Evolutionary conservation across 2,888 invertebrate genomes (phyloP).

Genomic region (Eupithecia exiguata): DNA sequence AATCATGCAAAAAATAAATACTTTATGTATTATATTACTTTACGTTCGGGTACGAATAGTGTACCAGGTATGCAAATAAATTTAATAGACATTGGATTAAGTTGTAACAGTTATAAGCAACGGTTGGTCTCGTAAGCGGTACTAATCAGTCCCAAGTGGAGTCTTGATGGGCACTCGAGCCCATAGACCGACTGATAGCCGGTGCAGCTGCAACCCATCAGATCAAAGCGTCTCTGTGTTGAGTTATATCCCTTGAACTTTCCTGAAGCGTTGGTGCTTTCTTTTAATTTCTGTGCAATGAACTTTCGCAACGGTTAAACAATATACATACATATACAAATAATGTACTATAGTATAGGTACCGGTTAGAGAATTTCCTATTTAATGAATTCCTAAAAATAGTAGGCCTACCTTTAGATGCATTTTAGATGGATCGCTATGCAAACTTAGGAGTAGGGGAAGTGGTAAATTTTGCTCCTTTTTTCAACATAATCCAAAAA

Average conservation of each 20-base stretch:
- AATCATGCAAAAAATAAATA: background rate
- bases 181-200: conserved; percentile 40
- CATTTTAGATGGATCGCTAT: too few relatives aligned
- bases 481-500: too few relatives aligned
- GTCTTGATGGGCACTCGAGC: conserved; percentile 59
- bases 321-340: too few relatives aligned
- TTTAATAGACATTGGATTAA: conserved; percentile 26
- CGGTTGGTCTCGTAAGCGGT: conserved; percentile 49
- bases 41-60: background rate
- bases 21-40: background rate
- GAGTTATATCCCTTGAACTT: conserved; percentile 18
- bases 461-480: too few relatives aligned
- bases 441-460: too few relatives aligned
- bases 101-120: conserved; percentile 24
- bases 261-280: conserved; percentile 17
- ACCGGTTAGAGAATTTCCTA: too few relatives aligned
- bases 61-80: conserved; percentile 26
- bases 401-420: too few relatives aligned
- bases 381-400: too few relatives aligned
- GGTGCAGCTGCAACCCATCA: conserved; percentile 71
- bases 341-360: too few relatives aligned
- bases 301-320: conserved; percentile 13
- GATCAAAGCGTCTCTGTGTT: conserved; percentile 64
- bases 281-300: conserved; percentile 21
- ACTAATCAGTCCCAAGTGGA: conserved; percentile 73